Base-by-base conservation (phyloP, 2,888 invertebrate genomes). In the Luffia ferchaultella region DNA sequence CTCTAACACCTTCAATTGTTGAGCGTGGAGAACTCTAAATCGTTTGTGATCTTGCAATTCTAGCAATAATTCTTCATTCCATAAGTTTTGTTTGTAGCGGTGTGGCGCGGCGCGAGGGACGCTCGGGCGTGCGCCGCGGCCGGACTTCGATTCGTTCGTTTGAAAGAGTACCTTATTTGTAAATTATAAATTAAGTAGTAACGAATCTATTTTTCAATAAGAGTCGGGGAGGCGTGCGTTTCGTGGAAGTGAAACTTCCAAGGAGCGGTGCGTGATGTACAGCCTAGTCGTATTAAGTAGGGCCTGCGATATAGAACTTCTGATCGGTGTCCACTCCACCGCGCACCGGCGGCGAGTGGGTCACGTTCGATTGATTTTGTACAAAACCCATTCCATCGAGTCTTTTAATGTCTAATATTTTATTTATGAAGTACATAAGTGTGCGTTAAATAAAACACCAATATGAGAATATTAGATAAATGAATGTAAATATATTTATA, bases 1-100 rank as follows among this genome's bases (percentile, higher is more conserved):
- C 69, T 76, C 82, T 60, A 82, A 82, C 69, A 83, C 85, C 53
- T 85, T 85, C 70, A 82, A 85, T 73, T 85, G 85, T 76, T 85
- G 80, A 85, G 77, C 58, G 67, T 53, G 53, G 68, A 64, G 70
- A 71, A 68, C 62, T 70, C 62, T 69, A 64, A 67, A 73, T 68
- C 66, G 60, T 76, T 78, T 79, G 84, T 85, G 83, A 83, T 83
- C 79, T 83, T 84, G 78, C 72, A 80, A 83, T 79, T 73, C 71
- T 84, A 84, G 84, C 83, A 85, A 85, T 85, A 84, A 84, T 76
- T 72, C 79, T 84, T 80, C 84, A 82, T 84, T 84, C 83, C 82
- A 77, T 74, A 74, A 76, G 77, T 78, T 74, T 74, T 70, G 60
- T 70, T 74, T 76, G 76, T 67, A 30, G 60, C 59, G 58, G 61